A percentile compares a stretch with the other conserved stretches of the same genome.
Evolutionary conservation across 2,113 vertebrate species (phyloP).

Genomic region (Ctenomys sociabilis): DNA sequence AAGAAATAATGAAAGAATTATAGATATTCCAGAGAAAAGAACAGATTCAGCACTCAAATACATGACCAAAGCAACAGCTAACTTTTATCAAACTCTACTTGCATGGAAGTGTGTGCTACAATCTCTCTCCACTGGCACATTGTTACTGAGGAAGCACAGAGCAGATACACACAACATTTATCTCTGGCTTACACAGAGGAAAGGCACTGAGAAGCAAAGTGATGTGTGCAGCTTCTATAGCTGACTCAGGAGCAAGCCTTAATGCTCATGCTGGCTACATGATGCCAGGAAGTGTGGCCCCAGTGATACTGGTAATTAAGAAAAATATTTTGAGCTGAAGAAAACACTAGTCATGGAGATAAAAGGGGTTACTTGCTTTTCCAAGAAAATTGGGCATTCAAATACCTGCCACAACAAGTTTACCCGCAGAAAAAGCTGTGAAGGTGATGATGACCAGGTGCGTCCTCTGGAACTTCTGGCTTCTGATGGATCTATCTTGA

Average conservation of each 20-base stretch:
- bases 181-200: neutral
- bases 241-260: neutral
- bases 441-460: neutral
- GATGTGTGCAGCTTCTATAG: neutral
- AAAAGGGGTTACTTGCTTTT: constrained; percentile 31
- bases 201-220: neutral
- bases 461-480: neutral
- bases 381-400: constrained; percentile 35
- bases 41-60: neutral
- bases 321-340: constrained; percentile 21
- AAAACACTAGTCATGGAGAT: neutral
- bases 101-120: neutral
- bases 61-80: neutral
- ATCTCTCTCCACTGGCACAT: neutral
- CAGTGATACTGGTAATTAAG: constrained; percentile 37
- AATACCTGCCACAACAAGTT: neutral
- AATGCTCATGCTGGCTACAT: neutral
- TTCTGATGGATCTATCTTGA: neutral
- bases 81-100: neutral
- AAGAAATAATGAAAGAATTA: neutral
- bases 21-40: neutral
- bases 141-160: neutral
- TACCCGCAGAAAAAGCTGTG: neutral
- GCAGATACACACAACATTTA: neutral
- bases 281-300: neutral